A percentile compares a stretch with the other conserved stretches of the same genome.
phyloP scores from a whole-genome alignment of 2,113 vertebrate genomes.

The Phainopepla nitens region DNA sequence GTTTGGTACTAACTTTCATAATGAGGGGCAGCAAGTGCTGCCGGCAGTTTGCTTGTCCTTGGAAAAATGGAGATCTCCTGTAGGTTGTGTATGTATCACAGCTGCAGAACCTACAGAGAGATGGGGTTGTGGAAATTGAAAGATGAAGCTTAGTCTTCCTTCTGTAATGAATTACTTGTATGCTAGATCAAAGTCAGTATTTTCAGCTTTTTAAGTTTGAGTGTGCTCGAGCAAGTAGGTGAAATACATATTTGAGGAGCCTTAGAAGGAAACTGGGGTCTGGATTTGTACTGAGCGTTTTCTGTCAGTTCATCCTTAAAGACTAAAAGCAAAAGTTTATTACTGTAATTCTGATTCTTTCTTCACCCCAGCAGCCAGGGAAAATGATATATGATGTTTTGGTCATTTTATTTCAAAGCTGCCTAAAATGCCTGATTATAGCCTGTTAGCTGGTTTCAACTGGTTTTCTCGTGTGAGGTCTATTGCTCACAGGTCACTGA shows the following conservation, averaged over 20 bases:
- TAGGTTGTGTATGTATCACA: rapidly evolving
- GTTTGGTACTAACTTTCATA: neutral
- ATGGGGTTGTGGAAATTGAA: neutral
- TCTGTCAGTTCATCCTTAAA: neutral
- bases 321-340: neutral
- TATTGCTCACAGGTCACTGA: neutral
- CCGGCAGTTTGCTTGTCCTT: neutral
- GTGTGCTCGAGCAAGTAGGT: neutral
- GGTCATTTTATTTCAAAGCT: neutral
- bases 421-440: neutral
- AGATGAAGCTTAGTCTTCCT: neutral
- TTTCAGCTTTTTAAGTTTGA: neutral
- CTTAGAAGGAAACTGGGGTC: neutral
- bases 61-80: neutral
- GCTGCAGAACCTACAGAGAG: neutral
- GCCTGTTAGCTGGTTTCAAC: neutral
- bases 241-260: neutral
- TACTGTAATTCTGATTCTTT: neutral
- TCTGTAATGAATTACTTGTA: neutral
- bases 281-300: neutral
- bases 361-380: neutral
- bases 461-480: neutral
- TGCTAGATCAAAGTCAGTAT: neutral
- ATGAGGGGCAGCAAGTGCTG: neutral
- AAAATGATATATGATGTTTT: neutral